Evolutionary conservation across 2,797 vertebrate species (phyloP), one percentile per base, ranked within the genome.

Genomic region (Clarias platycephalus): DNA sequence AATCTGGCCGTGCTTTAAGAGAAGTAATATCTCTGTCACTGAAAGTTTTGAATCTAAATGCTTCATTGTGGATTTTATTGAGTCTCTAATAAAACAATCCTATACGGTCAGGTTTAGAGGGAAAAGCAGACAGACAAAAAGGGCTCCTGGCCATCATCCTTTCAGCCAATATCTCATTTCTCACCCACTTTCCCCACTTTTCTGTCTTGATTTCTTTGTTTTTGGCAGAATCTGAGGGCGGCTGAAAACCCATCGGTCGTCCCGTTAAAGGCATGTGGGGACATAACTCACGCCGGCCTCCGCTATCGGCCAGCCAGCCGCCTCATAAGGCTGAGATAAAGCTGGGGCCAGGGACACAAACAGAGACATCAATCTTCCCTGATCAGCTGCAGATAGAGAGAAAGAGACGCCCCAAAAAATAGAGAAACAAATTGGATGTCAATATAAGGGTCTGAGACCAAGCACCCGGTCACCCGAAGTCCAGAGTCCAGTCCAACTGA

Each of bases 381-480:
- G 90, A 90, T 89, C 88, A 89, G 86, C 83, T 72, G 79, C 89
- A 89, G 88, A 90, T 89, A 91, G 89, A 90, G 86, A 89, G 81
- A 88, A 84, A 83, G 82, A 89, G 75, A 84, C 79, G 78, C 85
- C 87, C 84, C 77, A 83, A 89, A 91, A 90, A 90, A 90, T 89
- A 87, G 81, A 87, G 87, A 91, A 90, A 90, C 90, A 90, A 91
- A 91, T 88, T 90, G 86, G 82, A 90, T 90, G 90, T 90, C 91
- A 91, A 91, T 90, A 88, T 80, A 86, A 71, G 83, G 88, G 86
- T 79, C 83, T 62, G 60, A 77, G 87, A 88, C 78, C 88, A 85
- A 88, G 82, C 76, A 84, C 88, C 88, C 58, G 79, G 78, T 83
- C 80, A 83, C 74, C 34, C 68, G 82, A 79, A 82, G 86, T 86